Percentiles rank a stretch among this genome's conserved stretches.
Evolutionary conservation across 2,113 vertebrate species (phyloP).

Genomic region (Corapipo altera): DNA sequence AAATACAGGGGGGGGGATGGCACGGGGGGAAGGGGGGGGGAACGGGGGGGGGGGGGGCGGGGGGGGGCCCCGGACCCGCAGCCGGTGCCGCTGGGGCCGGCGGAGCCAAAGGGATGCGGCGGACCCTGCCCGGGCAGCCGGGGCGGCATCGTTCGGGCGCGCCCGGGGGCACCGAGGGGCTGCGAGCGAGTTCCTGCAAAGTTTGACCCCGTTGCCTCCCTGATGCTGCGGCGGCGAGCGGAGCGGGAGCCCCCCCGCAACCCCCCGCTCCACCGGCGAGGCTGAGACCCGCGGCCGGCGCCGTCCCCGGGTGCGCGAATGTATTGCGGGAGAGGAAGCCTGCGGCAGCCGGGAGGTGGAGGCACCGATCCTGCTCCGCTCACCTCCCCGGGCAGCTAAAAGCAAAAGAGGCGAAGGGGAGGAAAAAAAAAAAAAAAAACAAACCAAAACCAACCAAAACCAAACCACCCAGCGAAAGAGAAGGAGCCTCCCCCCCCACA

Average conservation of each 20-base stretch:
- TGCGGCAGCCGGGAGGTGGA: neutral
- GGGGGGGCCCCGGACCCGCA: neutral
- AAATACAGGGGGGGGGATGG: slow-evolving; percentile 14
- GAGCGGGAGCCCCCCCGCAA: neutral
- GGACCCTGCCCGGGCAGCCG: neutral
- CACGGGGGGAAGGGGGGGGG: neutral
- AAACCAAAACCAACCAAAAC: no score
- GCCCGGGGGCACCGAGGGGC: slow-evolving; percentile 12
- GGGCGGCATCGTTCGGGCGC: neutral
- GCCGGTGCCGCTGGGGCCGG: neutral
- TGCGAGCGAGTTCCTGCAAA: slow-evolving; percentile 67
- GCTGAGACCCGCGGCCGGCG: neutral
- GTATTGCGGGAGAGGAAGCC: neutral
- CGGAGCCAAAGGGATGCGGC: neutral
- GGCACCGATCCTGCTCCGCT: neutral
- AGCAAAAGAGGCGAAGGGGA: neutral
- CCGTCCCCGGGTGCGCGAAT: neutral
- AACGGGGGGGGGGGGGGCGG: neutral
- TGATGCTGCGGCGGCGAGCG: slow-evolving; percentile 49
- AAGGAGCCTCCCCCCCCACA: neutral
- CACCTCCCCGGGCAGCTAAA: neutral
- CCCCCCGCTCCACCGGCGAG: slow-evolving; percentile 8
- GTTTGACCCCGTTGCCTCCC: slow-evolving; percentile 81
- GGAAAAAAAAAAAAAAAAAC: no score
- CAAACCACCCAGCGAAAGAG: neutral